Conservation (phyloP, 2,888 invertebrate genomes). For the Troides aeacus region DNA sequence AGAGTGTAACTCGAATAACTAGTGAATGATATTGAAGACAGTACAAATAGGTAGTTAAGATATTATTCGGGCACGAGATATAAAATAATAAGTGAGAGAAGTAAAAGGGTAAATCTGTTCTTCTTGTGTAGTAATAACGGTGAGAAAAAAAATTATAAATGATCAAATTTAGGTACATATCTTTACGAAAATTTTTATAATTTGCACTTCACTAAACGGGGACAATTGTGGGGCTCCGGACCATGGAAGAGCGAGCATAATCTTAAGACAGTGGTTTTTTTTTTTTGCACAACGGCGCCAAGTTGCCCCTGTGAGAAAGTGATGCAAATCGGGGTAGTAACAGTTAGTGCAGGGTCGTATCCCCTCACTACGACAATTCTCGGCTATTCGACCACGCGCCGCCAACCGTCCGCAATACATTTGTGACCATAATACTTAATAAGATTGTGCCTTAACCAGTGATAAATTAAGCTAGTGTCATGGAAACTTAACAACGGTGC, state of each 20-base stretch:
- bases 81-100: no score
- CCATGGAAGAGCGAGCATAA: neutral
- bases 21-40: no score
- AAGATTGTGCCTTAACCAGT: slow-evolving; percentile 47
- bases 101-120: no score
- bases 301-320: neutral
- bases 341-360: slow-evolving; percentile 17
- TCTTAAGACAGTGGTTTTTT: neutral
- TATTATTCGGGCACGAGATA: no score
- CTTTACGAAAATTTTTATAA: no score
- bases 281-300: slow-evolving; percentile 3
- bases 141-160: no score
- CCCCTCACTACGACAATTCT: slow-evolving; percentile 32
- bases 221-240: neutral
- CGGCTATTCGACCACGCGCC: slow-evolving; percentile 33
- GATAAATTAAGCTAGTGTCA: slow-evolving; percentile 32
- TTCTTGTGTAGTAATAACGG: no score
- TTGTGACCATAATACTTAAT: slow-evolving; percentile 37
- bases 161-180: no score
- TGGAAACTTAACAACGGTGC: slow-evolving; percentile 27
- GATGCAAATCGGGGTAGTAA: slow-evolving; percentile 5
- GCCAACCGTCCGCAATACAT: slow-evolving; percentile 35
- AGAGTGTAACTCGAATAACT: no score
- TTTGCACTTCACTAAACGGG: no score
- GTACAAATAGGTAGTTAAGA: no score